phyloP scores from a whole-genome alignment of 2,113 vertebrate species.

The Alectura lathami region DNA sequence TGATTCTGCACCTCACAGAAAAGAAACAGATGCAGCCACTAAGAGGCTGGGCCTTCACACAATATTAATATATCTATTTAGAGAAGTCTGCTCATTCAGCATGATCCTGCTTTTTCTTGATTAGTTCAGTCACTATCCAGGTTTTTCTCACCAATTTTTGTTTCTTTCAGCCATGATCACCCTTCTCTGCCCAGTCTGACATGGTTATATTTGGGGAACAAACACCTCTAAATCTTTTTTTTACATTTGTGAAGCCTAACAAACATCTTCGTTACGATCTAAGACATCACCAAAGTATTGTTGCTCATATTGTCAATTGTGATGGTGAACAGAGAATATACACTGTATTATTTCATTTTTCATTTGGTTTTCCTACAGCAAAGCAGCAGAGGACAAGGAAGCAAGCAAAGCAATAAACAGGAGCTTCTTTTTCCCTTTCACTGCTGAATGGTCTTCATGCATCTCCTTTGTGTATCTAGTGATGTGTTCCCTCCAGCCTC shows the following conservation, averaged over 20 bases:
- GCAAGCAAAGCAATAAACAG: not conserved
- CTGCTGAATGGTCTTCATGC: not conserved
- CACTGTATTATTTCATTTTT: not conserved
- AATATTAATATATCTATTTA: not conserved
- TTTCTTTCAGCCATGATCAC: not conserved
- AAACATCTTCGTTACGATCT: constrained; percentile 4
- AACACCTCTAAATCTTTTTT: not conserved
- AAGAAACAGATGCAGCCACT: constrained; percentile 1
- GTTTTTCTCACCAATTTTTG: not conserved
- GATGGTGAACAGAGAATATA: not conserved
- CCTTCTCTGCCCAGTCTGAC: not conserved
- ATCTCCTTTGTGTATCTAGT: not conserved
- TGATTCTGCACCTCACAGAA: constrained; percentile 9
- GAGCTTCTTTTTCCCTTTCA: not conserved
- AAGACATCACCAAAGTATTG: not conserved
- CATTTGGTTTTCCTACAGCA: not conserved
- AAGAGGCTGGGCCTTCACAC: not conserved
- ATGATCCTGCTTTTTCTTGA: not conserved
- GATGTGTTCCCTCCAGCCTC: not conserved
- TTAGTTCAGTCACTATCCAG: not conserved
- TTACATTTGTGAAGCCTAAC: not conserved
- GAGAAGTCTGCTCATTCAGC: not conserved
- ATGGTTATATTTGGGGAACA: not conserved
- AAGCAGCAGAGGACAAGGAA: not conserved
- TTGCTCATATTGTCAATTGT: not conserved